phyloP scores from a whole-genome alignment of 2,113 vertebrate genomes.

The Leiothrix lutea region DNA sequence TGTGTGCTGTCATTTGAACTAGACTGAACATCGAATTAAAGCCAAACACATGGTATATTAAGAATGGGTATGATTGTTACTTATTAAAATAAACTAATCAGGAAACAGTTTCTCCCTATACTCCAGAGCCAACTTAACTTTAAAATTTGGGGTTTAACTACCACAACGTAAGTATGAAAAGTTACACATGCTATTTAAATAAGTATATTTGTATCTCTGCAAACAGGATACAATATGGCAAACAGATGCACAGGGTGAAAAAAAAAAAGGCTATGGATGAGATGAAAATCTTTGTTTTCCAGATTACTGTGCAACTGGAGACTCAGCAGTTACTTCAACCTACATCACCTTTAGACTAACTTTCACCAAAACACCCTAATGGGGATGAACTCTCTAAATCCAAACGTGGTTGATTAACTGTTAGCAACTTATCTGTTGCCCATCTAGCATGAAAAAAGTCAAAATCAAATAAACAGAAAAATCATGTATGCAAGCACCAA shows the following conservation, averaged over 20 bases:
- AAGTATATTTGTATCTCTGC: slow-evolving; percentile 21
- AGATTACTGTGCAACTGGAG: not conserved
- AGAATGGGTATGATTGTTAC: not conserved
- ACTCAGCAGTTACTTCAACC: not conserved
- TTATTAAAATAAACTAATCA: not conserved
- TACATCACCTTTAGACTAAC: not conserved
- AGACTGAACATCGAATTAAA: not conserved
- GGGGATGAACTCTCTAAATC: not conserved
- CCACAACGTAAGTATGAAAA: not conserved
- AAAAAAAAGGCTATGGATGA: not conserved
- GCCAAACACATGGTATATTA: not conserved
- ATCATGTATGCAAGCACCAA: not conserved
- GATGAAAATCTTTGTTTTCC: not conserved
- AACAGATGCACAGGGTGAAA: slow-evolving; percentile 26
- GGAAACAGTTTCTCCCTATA: not conserved
- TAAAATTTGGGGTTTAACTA: not conserved
- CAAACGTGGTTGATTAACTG: not conserved
- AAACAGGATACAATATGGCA: slow-evolving; percentile 60
- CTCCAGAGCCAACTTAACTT: not conserved
- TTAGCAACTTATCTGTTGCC: not conserved
- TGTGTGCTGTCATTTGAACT: not conserved
- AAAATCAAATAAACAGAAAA: not conserved
- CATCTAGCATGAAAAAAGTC: not conserved
- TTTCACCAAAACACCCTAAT: not conserved
- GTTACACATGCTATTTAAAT: not conserved